Conservation (phyloP, 2,113 vertebrate genomes). For the Notiomystis cincta region DNA sequence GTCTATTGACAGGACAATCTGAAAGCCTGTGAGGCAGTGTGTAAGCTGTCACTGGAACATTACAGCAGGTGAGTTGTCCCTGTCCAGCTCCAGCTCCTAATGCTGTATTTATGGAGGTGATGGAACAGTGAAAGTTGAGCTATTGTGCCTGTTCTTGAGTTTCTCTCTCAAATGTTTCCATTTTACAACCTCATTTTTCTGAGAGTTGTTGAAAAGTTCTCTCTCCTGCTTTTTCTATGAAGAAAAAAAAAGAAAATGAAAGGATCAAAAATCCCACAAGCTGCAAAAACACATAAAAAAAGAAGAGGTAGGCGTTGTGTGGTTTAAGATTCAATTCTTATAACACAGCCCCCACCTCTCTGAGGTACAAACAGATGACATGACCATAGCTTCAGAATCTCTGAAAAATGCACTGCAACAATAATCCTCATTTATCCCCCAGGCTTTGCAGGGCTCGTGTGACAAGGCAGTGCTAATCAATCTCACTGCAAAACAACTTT, state of each 20-base stretch:
- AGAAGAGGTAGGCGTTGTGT: neutral
- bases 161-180: neutral
- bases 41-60: neutral
- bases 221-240: neutral
- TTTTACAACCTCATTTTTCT: neutral
- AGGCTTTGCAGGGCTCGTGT: neutral
- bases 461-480: neutral
- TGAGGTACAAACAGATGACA: neutral
- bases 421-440: neutral
- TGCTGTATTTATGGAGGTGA: neutral
- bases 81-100: neutral
- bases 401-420: neutral
- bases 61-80: neutral
- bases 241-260: neutral
- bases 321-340: neutral
- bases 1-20: neutral
- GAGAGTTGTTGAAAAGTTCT: neutral
- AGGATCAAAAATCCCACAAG: neutral
- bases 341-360: neutral
- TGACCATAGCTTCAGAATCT: neutral
- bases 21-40: neutral
- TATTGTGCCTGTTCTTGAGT: neutral
- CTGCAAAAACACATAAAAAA: neutral
- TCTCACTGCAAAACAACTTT: neutral
- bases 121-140: neutral